Percentiles rank a stretch among this genome's conserved stretches.
phyloP scores from a whole-genome alignment of 1,140 invertebrate genomes.

The Sminthurinus signatus region DNA sequence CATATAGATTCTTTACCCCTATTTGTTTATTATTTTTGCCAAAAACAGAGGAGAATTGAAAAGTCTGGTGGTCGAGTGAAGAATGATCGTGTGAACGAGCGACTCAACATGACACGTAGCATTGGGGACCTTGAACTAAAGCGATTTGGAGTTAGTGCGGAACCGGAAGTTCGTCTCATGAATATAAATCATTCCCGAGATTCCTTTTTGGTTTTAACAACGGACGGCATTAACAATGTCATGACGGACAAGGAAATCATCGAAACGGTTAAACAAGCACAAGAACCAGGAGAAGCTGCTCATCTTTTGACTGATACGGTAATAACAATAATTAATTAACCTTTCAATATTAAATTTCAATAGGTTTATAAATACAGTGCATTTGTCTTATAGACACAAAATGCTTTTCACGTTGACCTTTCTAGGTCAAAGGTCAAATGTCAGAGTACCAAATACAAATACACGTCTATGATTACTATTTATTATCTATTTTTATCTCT shows the following conservation, averaged over 20 bases:
- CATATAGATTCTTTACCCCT: too few relatives aligned
- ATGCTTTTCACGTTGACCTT: background rate
- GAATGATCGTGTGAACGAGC: conserved; percentile 45
- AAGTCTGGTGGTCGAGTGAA: conserved; percentile 42
- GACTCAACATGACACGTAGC: conserved; percentile 55
- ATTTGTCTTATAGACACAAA: background rate
- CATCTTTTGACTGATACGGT: conserved; percentile 48
- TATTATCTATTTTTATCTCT: too few relatives aligned
- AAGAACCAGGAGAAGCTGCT: conserved; percentile 50
- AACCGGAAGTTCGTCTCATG: conserved; percentile 48
- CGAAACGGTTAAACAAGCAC: conserved; percentile 49
- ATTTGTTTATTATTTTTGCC: too few relatives aligned
- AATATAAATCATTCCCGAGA: conserved; percentile 53
- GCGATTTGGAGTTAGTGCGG: conserved; percentile 51
- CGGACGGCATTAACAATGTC: conserved; percentile 53
- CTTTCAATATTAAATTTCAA: background rate
- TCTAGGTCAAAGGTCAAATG: too few relatives aligned
- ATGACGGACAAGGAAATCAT: conserved; percentile 53
- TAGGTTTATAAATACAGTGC: background rate
- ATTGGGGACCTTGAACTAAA: conserved; percentile 55
- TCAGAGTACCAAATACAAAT: too few relatives aligned
- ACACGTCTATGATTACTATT: too few relatives aligned
- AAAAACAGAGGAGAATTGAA: conserved; percentile 43
- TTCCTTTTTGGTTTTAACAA: conserved; percentile 52
- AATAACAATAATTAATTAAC: conserved; percentile 3